phyloP scores from a whole-genome alignment of 2,797 vertebrate genomes.

The Microtus obscurus region DNA sequence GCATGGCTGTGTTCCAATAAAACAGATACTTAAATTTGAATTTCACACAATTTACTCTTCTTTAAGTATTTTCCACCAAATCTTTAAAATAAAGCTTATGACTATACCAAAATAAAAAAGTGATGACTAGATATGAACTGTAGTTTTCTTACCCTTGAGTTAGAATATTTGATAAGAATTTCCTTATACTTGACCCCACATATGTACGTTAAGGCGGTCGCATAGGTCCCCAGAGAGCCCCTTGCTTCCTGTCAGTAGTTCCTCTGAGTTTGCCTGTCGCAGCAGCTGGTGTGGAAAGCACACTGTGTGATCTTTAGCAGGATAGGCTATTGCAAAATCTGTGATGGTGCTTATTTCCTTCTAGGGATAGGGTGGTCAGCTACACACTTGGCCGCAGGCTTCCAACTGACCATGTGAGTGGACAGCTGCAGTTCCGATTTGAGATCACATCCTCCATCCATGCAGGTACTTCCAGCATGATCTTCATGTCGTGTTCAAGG shows the following conservation, averaged over 20 bases:
- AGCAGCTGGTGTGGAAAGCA: neutral
- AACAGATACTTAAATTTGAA: conserved; percentile 43
- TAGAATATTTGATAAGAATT: neutral
- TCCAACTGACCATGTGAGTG: conserved; percentile 98
- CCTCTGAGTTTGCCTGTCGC: neutral
- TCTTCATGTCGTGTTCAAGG: conserved; percentile 47
- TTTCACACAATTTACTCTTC: conserved; percentile 12
- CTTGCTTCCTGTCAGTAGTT: neutral
- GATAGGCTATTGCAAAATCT: conserved; percentile 9
- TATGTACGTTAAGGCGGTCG: neutral
- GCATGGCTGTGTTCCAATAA: neutral
- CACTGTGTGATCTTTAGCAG: neutral
- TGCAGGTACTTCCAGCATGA: conserved; percentile 90
- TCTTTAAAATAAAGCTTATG: neutral
- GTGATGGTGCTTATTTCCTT: conserved; percentile 84
- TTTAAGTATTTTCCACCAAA: neutral
- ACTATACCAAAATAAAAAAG: neutral
- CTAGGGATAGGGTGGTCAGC: conserved; percentile 96
- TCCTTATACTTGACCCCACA: neutral
- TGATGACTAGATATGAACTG: neutral
- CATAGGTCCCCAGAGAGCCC: neutral
- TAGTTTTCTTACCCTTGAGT: neutral
- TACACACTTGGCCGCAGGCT: conserved; percentile 95
- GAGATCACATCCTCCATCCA: conserved; percentile 97
- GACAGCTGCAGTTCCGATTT: conserved; percentile 98